These are phyloP conservation scores for Nibea coibor DNA, from an alignment of 2,113 vertebrate genomes.

Conservation along the genomic window DNA sequence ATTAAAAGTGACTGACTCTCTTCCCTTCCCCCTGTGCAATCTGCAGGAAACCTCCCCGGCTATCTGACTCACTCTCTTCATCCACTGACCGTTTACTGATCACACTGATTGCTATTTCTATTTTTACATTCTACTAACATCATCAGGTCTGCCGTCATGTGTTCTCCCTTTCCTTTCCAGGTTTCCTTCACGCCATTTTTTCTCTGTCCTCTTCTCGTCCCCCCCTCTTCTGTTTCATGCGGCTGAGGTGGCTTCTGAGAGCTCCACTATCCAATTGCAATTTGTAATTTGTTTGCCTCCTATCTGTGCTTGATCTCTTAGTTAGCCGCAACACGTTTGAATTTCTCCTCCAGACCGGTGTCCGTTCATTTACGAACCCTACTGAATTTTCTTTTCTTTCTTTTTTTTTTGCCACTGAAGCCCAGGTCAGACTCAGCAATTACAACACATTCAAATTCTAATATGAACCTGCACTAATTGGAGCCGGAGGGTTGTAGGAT, in stretches of 20 bases:
- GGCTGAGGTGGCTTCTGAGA: constrained; percentile 49
- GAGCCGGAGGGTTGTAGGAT: constrained; percentile 5
- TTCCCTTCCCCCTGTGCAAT: constrained; percentile 83
- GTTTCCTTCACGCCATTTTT: constrained; percentile 53
- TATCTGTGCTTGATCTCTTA: constrained; percentile 63
- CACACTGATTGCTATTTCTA: constrained; percentile 63
- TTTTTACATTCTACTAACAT: constrained; percentile 71
- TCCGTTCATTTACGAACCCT: constrained; percentile 45
- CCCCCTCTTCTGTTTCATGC: constrained; percentile 43
- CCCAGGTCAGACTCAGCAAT: constrained; percentile 57
- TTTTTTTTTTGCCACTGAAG: constrained; percentile 32
- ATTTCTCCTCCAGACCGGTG: constrained; percentile 62
- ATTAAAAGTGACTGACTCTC: constrained; percentile 75
- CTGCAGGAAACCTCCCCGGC: constrained; percentile 76
- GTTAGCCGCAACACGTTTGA: constrained; percentile 57
- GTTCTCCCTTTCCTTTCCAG: constrained; percentile 77
- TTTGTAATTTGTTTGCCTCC: constrained; percentile 58
- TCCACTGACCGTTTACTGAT: constrained; percentile 74
- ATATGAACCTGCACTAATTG: constrained; percentile 32
- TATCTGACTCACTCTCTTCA: constrained; percentile 72
- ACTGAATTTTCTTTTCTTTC: constrained; percentile 3
- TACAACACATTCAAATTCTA: constrained; percentile 7
- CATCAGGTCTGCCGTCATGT: constrained; percentile 64
- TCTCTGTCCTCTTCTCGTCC: constrained; percentile 41
- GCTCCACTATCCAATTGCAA: constrained; percentile 33